Evolutionary conservation across 1,140 invertebrate species (phyloP).

Genomic region (Drosophila ohnishii): DNA sequence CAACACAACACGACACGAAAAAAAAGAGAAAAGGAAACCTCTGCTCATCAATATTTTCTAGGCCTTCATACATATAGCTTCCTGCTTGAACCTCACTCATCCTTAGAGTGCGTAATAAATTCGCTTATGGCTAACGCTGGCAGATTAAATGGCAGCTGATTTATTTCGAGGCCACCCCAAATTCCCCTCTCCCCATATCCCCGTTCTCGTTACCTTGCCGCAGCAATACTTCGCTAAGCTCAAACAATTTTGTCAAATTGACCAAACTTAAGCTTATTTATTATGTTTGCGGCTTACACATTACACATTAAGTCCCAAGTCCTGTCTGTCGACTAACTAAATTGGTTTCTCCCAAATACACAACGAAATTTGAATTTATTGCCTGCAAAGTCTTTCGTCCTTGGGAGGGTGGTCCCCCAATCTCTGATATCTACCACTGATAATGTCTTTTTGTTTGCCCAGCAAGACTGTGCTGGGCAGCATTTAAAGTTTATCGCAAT

Average conservation of each 20-base stretch:
- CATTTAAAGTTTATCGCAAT: slow-evolving; percentile 71
- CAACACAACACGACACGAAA: background rate
- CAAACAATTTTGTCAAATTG: slow-evolving; percentile 81
- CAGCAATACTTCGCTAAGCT: slow-evolving; percentile 59
- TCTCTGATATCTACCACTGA: slow-evolving; percentile 26
- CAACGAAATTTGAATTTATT: slow-evolving; percentile 74
- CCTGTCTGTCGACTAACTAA: slow-evolving; percentile 41
- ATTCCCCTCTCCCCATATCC: background rate
- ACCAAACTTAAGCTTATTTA: slow-evolving; percentile 81
- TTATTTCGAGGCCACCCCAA: slow-evolving; percentile 51
- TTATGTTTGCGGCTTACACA: slow-evolving; percentile 77
- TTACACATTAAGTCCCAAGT: slow-evolving; percentile 71
- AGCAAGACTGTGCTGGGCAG: background rate
- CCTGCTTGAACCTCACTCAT: slow-evolving; percentile 19
- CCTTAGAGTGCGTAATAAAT: slow-evolving; percentile 62
- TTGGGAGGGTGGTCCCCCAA: background rate
- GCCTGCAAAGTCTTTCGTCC: slow-evolving; percentile 33
- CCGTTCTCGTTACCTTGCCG: slow-evolving; percentile 19
- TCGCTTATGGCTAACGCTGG: slow-evolving; percentile 71
- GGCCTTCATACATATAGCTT: slow-evolving; percentile 16
- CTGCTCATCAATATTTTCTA: slow-evolving; percentile 64
- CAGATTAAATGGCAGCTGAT: slow-evolving; percentile 79
- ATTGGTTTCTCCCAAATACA: slow-evolving; percentile 60
- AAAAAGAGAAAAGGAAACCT: slow-evolving; percentile 22
- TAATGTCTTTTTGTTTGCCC: slow-evolving; percentile 29